Evolutionary conservation across 2,113 vertebrate species (phyloP).

Genomic region (Corythornis cristatus): DNA sequence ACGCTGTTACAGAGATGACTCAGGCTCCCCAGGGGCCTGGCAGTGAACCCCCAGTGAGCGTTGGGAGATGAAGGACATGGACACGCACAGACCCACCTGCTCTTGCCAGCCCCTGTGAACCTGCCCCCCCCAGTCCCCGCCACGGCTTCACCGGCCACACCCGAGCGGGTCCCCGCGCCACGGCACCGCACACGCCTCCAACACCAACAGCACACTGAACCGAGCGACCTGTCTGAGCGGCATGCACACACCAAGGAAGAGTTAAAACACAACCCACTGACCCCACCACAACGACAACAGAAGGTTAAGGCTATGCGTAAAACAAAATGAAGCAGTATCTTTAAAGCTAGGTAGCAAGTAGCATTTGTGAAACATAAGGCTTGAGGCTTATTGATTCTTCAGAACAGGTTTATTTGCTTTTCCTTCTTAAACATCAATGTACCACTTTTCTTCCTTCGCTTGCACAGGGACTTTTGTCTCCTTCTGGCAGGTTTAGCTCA

Average conservation of each 20-base stretch:
- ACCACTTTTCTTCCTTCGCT: slow-evolving; percentile 80
- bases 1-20: slow-evolving; percentile 51
- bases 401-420: slow-evolving; percentile 75
- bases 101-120: neutral
- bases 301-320: slow-evolving; percentile 79
- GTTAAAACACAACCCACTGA: slow-evolving; percentile 38
- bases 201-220: slow-evolving; percentile 72
- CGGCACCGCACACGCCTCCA: slow-evolving; percentile 65
- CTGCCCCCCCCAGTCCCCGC: slow-evolving; percentile 3
- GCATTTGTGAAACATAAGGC: slow-evolving; percentile 94
- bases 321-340: slow-evolving; percentile 85
- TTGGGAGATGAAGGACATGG: slow-evolving; percentile 16
- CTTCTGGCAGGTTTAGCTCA: slow-evolving; percentile 84
- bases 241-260: slow-evolving; percentile 78
- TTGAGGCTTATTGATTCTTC: slow-evolving; percentile 90
- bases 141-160: neutral
- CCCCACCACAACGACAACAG: slow-evolving; percentile 26
- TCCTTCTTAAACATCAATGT: slow-evolving; percentile 76
- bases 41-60: neutral
- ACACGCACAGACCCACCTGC: slow-evolving; percentile 34
- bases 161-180: slow-evolving; percentile 21
- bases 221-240: slow-evolving; percentile 71
- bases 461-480: slow-evolving; percentile 68
- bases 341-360: slow-evolving; percentile 88
- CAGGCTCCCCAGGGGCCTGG: neutral